Conservation (phyloP, 2,113 vertebrate genomes). For the Dicentrarchus labrax region DNA sequence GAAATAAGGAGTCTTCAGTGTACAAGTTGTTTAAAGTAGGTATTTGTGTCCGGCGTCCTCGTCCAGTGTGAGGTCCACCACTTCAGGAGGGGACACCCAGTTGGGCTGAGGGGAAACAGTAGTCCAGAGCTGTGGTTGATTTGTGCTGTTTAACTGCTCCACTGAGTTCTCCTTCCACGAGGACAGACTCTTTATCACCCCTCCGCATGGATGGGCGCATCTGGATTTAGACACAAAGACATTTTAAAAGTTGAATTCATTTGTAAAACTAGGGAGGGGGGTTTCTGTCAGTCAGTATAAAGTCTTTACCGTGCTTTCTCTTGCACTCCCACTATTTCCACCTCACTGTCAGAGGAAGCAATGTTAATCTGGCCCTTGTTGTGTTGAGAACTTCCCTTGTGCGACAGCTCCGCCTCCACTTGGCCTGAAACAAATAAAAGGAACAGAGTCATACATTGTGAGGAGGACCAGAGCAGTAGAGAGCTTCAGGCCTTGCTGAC, state of each 20-base stretch:
- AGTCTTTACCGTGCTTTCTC: conserved; percentile 91
- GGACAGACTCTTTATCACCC: conserved; percentile 96
- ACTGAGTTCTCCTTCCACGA: conserved; percentile 91
- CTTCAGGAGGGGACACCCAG: conserved; percentile 93
- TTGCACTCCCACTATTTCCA: conserved; percentile 97
- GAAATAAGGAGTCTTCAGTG: conserved; percentile 80
- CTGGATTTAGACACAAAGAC: conserved; percentile 74
- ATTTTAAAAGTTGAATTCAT: neutral
- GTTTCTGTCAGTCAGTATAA: neutral
- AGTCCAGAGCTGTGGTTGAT: conserved; percentile 90
- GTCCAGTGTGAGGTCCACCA: conserved; percentile 97
- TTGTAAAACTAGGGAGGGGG: neutral
- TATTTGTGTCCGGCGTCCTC: conserved; percentile 95
- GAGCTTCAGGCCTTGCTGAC: conserved; percentile 62
- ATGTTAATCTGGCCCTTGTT: conserved; percentile 92
- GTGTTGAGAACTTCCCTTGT: conserved; percentile 85
- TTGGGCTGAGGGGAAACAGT: conserved; percentile 90
- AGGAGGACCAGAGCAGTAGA: conserved; percentile 25
- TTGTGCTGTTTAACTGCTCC: conserved; percentile 84
- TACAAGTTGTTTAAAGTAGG: conserved; percentile 88
- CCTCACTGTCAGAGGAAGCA: conserved; percentile 95
- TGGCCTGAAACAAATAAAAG: conserved; percentile 84
- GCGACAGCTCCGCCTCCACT: conserved; percentile 86
- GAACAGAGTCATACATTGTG: conserved; percentile 57
- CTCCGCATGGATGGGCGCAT: conserved; percentile 92